Evolutionary conservation across 2,888 invertebrate species (phyloP).

Genomic region (Himalopsyche japonica): DNA sequence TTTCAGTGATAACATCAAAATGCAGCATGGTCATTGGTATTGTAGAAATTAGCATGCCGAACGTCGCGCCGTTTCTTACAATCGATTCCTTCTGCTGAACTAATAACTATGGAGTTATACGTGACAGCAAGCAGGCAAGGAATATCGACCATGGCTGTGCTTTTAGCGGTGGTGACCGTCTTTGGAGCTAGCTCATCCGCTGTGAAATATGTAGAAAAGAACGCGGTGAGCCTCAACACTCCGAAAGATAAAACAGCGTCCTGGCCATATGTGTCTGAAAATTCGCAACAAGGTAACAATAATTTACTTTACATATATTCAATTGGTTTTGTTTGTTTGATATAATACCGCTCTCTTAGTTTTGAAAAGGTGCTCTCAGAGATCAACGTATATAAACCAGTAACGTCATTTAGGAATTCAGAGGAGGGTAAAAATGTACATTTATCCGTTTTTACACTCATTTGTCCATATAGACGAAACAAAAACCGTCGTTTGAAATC

Average conservation of each 20-base stretch:
- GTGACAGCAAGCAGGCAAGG: background rate
- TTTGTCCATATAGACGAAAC: no score
- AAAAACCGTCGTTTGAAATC: no score
- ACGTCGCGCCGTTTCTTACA: background rate
- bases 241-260: background rate
- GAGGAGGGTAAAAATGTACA: no score
- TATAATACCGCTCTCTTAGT: background rate
- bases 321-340: background rate
- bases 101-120: background rate
- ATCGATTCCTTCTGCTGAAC: background rate
- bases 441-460: no score
- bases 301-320: background rate
- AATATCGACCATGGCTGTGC: background rate
- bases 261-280: background rate
- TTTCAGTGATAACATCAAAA: background rate
- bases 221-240: background rate
- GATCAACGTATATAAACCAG: background rate
- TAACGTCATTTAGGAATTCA: no score
- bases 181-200: background rate
- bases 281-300: background rate
- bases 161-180: background rate
- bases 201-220: background rate
- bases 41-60: background rate
- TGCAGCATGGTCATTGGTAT: background rate
- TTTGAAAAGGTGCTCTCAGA: background rate